phyloP scores from a whole-genome alignment of 2,888 invertebrate species.

The Prosapia bicincta region DNA sequence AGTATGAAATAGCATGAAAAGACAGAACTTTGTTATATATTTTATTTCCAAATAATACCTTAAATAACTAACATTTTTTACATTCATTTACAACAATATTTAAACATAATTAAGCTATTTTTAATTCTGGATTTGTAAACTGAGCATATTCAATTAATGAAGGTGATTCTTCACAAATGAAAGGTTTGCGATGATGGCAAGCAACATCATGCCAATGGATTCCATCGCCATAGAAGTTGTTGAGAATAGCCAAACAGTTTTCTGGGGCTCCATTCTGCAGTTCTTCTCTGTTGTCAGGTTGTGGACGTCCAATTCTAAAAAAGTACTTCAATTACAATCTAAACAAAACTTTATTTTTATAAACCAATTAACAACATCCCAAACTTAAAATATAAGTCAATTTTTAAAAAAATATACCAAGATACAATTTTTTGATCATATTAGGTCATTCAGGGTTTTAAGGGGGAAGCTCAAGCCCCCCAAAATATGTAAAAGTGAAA shows the following conservation, averaged over 20 bases:
- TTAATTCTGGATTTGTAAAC: conserved; percentile 73
- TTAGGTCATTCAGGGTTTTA: too few species aligned
- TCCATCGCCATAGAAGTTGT: conserved; percentile 89
- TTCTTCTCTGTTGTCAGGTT: conserved; percentile 82
- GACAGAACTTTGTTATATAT: too few species aligned
- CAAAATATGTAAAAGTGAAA: conserved; percentile 6
- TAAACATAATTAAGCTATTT: conserved; percentile 7
- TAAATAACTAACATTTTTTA: neutral
- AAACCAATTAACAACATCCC: too few species aligned
- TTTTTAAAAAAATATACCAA: too few species aligned
- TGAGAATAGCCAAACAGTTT: conserved; percentile 79
- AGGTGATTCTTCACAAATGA: conserved; percentile 86
- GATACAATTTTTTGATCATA: too few species aligned
- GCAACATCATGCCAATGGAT: conserved; percentile 90
- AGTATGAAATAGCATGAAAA: too few species aligned
- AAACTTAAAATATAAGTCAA: too few species aligned
- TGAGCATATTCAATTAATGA: conserved; percentile 78
- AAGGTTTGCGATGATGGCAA: conserved; percentile 85
- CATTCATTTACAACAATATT: neutral
- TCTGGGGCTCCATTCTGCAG: conserved; percentile 73
- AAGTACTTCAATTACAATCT: conserved; percentile 34
- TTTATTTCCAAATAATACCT: too few species aligned
- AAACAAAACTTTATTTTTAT: too few species aligned
- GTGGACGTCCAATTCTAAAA: conserved; percentile 70
- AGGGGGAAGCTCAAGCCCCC: too few species aligned